Conservation (phyloP, 2,797 vertebrate genomes). For the Ctenosaura bakeri region DNA sequence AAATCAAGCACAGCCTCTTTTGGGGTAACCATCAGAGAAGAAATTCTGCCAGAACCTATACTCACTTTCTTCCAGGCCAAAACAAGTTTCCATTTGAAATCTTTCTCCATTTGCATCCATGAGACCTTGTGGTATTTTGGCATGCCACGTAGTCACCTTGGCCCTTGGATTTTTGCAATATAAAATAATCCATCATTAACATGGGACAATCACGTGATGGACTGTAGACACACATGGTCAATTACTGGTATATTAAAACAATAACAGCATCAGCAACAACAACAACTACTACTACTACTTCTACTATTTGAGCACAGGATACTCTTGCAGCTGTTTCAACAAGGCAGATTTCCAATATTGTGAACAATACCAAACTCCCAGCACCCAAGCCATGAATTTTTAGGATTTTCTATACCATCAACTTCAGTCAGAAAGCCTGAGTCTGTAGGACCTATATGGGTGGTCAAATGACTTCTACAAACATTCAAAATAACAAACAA, state of each 20-base stretch:
- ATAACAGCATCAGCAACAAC: too few species aligned
- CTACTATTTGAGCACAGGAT: neutral
- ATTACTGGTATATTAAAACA: neutral
- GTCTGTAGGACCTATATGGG: neutral
- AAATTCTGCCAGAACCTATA: neutral
- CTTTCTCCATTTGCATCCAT: neutral
- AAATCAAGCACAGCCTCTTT: neutral
- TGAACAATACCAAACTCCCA: neutral
- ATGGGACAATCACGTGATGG: neutral
- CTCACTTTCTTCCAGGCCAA: neutral
- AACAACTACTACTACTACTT: neutral
- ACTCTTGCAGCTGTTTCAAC: neutral
- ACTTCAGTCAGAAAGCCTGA: conserved; percentile 22
- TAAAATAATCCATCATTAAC: conserved; percentile 6
- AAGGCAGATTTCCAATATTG: neutral
- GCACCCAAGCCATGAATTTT: neutral
- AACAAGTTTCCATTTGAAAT: neutral
- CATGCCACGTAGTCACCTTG: neutral
- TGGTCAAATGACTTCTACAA: conserved; percentile 4
- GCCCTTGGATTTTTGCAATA: neutral
- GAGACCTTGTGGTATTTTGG: neutral
- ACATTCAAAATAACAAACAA: conserved; percentile 11
- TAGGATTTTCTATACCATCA: neutral
- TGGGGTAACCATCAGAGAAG: neutral
- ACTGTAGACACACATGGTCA: neutral